Conservation (phyloP, 2,113 vertebrate genomes). For the Leptodactylus fuscus region DNA sequence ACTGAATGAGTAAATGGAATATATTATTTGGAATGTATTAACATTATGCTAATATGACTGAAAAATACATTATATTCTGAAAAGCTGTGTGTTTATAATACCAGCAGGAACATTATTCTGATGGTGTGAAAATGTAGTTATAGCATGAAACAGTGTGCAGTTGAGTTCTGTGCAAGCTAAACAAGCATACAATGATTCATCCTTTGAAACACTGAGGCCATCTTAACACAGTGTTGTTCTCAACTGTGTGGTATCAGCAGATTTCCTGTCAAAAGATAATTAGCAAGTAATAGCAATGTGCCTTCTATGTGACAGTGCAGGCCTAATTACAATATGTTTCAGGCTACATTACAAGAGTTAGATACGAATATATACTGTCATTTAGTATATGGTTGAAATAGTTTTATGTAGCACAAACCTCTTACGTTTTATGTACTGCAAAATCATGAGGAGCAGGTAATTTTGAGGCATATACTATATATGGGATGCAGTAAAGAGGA, state of each 20-base stretch:
- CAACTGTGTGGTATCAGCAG: neutral
- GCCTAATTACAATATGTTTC: neutral
- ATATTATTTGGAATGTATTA: neutral
- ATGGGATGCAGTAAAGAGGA: too few species aligned
- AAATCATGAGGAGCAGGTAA: too few species aligned
- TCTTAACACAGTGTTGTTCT: neutral
- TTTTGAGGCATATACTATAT: too few species aligned
- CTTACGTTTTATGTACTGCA: too few species aligned
- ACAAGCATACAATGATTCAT: neutral
- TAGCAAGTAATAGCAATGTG: neutral
- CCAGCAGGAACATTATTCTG: neutral
- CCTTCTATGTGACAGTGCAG: neutral
- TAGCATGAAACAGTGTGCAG: neutral
- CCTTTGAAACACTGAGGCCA: neutral
- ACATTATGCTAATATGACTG: neutral
- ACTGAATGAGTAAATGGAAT: neutral
- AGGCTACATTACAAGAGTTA: neutral
- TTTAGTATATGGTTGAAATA: neutral
- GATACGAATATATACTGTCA: neutral
- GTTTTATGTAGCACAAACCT: too few species aligned
- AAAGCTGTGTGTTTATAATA: neutral
- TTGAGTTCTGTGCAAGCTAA: neutral
- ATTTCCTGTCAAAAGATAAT: conserved; percentile 9
- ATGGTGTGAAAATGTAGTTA: neutral
- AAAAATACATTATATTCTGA: neutral